These are phyloP conservation scores for Diplodus puntazzo DNA, from an alignment of 2,797 vertebrate genomes.

Conservation along the genomic window DNA sequence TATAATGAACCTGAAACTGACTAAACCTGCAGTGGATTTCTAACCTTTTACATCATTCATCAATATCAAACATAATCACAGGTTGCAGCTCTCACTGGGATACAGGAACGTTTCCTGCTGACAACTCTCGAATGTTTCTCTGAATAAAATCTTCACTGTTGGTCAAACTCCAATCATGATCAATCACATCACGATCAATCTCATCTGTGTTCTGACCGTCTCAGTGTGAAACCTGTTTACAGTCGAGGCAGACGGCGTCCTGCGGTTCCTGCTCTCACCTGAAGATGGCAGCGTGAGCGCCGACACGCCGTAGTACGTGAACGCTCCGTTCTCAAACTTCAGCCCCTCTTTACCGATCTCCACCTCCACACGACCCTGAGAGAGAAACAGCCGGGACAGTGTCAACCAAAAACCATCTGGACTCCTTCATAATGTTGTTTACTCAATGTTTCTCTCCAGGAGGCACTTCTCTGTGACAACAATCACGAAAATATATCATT, in stretches of 20 bases:
- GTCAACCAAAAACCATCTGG: too few species aligned
- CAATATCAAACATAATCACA: neutral
- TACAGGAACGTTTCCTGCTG: neutral
- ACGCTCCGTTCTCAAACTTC: conserved; percentile 95
- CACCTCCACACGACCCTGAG: conserved; percentile 93
- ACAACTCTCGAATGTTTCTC: neutral
- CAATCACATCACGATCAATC: neutral
- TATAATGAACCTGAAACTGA: too few species aligned
- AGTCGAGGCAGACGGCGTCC: neutral
- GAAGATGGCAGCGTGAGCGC: conserved; percentile 90
- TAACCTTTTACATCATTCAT: neutral
- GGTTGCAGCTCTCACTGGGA: neutral
- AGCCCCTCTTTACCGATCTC: conserved; percentile 95
- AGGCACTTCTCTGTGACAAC: too few species aligned
- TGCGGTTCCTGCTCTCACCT: conserved; percentile 77
- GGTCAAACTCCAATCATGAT: neutral
- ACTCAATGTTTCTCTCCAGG: too few species aligned
- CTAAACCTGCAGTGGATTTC: neutral
- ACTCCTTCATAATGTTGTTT: too few species aligned
- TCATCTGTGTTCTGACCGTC: too few species aligned
- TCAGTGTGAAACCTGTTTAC: too few species aligned
- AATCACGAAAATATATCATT: too few species aligned
- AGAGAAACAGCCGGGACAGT: neutral
- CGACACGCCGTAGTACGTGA: conserved; percentile 93
- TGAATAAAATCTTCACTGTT: neutral